Conservation (phyloP, 2,113 vertebrate genomes). For the Poicephalus meyeri region DNA sequence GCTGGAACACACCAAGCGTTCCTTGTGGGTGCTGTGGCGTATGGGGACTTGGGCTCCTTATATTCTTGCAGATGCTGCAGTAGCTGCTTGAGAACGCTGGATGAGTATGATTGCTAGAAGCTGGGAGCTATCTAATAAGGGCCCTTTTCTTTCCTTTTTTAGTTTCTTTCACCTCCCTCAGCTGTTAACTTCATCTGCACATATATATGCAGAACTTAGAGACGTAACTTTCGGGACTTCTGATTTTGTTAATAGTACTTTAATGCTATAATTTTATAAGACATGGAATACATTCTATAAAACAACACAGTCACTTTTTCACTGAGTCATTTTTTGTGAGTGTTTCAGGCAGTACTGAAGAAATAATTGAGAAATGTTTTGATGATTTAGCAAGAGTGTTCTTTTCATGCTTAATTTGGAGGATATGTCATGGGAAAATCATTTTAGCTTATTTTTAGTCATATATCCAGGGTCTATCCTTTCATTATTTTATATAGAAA, state of each 20-base stretch:
- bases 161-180: too few relatives aligned
- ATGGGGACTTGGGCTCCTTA: background rate
- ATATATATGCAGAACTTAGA: background rate
- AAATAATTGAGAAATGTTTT: conserved; percentile 11
- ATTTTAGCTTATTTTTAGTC: background rate
- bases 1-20: background rate
- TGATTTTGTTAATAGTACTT: background rate
- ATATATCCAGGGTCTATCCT: background rate
- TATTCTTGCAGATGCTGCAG: background rate
- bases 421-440: background rate
- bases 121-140: background rate
- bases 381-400: background rate
- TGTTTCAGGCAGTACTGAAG: background rate
- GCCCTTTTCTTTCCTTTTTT: rapidly evolving
- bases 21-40: background rate
- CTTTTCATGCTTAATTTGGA: background rate
- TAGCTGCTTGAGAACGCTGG: background rate
- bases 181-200: background rate
- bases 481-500: background rate
- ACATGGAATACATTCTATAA: background rate
- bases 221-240: background rate
- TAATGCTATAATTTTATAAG: background rate
- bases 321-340: background rate
- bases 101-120: background rate
- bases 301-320: background rate